Evolutionary conservation across 92 coral and sea anemone species (phyloP).

Genomic region (Zoanthus sansibaricus): DNA sequence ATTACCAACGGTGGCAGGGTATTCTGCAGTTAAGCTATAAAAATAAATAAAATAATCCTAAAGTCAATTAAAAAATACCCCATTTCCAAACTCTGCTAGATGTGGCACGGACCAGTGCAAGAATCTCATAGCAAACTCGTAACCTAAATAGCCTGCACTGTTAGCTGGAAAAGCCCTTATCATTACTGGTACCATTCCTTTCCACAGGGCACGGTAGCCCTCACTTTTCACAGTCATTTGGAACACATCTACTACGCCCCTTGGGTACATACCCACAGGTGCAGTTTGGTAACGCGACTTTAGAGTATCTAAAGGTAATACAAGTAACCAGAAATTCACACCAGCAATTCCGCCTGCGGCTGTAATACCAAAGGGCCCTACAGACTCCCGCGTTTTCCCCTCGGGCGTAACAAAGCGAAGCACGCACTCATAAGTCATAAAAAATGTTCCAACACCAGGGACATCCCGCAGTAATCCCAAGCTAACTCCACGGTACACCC

Average conservation of each 20-base stretch:
- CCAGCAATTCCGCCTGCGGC: conserved; percentile 91
- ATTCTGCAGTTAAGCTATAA: no score
- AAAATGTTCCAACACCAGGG: conserved; percentile 80
- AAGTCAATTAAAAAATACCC: conserved; percentile 20
- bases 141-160: conserved; percentile 86
- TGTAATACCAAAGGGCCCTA: conserved; percentile 68
- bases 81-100: conserved; percentile 30
- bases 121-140: conserved; percentile 81
- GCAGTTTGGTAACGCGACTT: conserved; percentile 88
- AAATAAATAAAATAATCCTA: no score
- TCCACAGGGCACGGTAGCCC: conserved; percentile 74
- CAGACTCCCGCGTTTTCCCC: conserved; percentile 77
- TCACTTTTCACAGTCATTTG: conserved; percentile 66
- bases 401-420: conserved; percentile 52
- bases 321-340: conserved; percentile 75
- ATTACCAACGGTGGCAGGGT: no score
- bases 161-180: conserved; percentile 82
- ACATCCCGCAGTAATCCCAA: conserved; percentile 72
- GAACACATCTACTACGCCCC: conserved; percentile 79
- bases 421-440: conserved; percentile 78
- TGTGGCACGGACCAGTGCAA: conserved; percentile 77
- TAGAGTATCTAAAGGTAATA: conserved; percentile 82
- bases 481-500: conserved; percentile 76
- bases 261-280: conserved; percentile 80
- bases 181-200: conserved; percentile 82